Conservation (phyloP, 2,113 vertebrate species). For the Poeciliopsis prolifica region DNA sequence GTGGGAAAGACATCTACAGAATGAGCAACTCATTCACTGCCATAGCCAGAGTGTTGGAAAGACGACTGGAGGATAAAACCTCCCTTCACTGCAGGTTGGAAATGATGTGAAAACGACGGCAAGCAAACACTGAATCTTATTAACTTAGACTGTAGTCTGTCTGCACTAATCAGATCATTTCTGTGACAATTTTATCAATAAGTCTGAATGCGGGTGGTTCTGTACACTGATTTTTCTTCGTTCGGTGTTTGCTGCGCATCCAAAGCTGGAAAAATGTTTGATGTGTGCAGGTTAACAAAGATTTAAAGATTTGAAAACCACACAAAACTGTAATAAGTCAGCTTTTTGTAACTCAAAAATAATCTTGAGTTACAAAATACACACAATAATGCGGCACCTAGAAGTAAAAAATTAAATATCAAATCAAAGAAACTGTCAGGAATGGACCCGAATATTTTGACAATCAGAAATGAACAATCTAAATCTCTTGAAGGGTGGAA, state of each 20-base stretch:
- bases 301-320: slow-evolving; percentile 38
- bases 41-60: slow-evolving; percentile 85
- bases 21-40: slow-evolving; percentile 95
- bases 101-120: not conserved
- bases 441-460: slow-evolving; percentile 10
- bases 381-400: not conserved
- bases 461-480: slow-evolving; percentile 13
- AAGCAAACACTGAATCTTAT: too few species aligned
- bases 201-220: not conserved
- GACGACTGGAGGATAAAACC: slow-evolving; percentile 76
- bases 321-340: slow-evolving; percentile 48
- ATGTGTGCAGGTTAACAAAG: not conserved
- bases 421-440: not conserved
- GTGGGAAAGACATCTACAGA: slow-evolving; percentile 90
- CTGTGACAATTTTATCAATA: not conserved
- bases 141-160: too few species aligned
- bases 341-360: slow-evolving; percentile 36
- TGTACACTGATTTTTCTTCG: not conserved
- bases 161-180: too few species aligned
- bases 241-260: not conserved
- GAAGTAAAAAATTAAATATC: slow-evolving; percentile 32
- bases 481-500: slow-evolving; percentile 40
- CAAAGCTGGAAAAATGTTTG: not conserved
- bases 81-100: slow-evolving; percentile 76
- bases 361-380: slow-evolving; percentile 9